These are phyloP conservation scores for Cynopterus sphinx DNA, from an alignment of 2,797 vertebrate species.

Conservation along the genomic window DNA sequence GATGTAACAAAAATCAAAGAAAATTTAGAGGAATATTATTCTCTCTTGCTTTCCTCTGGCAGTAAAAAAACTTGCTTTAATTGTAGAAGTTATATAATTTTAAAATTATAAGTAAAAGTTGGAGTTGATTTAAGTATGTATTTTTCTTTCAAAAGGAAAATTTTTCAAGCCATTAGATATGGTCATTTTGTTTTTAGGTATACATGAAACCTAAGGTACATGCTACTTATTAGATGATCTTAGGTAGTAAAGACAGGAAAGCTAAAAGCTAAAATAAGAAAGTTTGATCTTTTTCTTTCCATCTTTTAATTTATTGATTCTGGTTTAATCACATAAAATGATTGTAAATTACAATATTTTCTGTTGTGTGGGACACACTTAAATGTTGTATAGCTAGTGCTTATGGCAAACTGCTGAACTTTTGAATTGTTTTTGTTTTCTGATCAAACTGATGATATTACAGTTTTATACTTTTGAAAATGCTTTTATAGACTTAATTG, in stretches of 20 bases:
- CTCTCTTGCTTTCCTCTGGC: background rate
- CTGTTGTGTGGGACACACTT: background rate
- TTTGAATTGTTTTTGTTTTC: constrained; percentile 31
- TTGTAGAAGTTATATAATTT: background rate
- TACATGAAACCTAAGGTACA: background rate
- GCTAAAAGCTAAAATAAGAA: background rate
- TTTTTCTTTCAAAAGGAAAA: constrained; percentile 49
- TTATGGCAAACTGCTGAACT: constrained; percentile 18
- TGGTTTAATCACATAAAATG: constrained; percentile 27
- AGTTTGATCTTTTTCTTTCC: constrained; percentile 7
- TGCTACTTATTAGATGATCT: background rate
- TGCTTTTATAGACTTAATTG: background rate
- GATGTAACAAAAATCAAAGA: constrained; percentile 17
- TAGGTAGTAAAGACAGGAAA: background rate
- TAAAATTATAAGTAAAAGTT: background rate
- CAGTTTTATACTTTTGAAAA: constrained; percentile 34
- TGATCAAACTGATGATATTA: background rate
- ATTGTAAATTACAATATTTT: constrained; percentile 28
- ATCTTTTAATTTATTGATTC: constrained; percentile 51
- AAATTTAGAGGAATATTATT: background rate
- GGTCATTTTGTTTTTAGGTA: constrained; percentile 39
- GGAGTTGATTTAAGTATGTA: background rate
- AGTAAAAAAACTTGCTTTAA: background rate
- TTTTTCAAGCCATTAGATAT: constrained; percentile 19
- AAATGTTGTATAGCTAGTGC: background rate